A percentile compares a stretch with the other conserved stretches of the same genome.
phyloP scores from a whole-genome alignment of 2,113 vertebrate species.

The Callionymus lyra region DNA sequence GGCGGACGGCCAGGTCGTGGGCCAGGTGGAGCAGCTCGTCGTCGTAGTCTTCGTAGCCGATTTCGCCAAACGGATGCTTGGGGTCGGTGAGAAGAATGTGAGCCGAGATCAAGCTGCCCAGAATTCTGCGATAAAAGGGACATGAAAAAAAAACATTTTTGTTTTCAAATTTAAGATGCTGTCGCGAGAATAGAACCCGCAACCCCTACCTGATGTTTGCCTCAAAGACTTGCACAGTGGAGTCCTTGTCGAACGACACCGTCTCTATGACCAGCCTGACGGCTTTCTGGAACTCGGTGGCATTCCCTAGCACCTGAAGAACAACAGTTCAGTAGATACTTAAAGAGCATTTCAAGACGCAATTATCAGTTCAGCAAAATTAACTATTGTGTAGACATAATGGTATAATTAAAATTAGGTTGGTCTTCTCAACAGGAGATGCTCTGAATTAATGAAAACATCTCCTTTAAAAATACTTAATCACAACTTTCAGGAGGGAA shows the following conservation, averaged over 20 bases:
- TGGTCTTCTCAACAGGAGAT: too few species aligned
- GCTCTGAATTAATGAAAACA: too few species aligned
- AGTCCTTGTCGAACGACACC: conserved; percentile 95
- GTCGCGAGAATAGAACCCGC: too few species aligned
- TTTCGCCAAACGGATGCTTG: conserved; percentile 88
- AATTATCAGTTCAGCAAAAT: not conserved
- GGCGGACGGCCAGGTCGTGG: conserved; percentile 85
- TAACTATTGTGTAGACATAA: not conserved
- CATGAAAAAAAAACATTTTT: not conserved
- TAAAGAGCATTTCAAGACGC: too few species aligned
- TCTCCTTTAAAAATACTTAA: too few species aligned
- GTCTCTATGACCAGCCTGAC: conserved; percentile 94
- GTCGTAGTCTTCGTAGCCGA: conserved; percentile 82
- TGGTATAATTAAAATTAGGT: too few species aligned
- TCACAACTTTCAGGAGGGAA: too few species aligned
- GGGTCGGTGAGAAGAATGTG: conserved; percentile 92
- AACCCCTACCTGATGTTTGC: conserved; percentile 91
- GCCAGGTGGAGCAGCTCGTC: conserved; percentile 90
- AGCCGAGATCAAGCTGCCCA: conserved; percentile 91
- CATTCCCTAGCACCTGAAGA: conserved; percentile 88
- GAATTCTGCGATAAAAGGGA: conserved; percentile 66
- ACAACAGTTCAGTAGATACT: too few species aligned
- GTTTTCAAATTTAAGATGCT: too few species aligned
- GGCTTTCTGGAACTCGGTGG: conserved; percentile 89
- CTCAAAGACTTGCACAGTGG: conserved; percentile 96